Conservation (phyloP, 1,140 invertebrate species). For the Choristoneura fumiferana region DNA sequence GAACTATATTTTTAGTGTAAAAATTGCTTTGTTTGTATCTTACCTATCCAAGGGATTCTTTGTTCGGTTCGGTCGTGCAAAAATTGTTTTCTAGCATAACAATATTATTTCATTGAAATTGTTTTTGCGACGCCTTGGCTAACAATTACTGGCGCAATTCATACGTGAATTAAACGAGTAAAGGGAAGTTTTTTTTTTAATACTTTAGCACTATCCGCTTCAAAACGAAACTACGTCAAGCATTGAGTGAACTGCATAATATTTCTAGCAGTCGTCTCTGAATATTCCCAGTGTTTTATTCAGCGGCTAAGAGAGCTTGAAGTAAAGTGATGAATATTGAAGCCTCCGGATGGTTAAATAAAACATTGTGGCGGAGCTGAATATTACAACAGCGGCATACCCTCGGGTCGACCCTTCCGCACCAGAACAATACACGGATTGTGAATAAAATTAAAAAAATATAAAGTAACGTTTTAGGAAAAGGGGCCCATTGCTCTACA, state of each 20-base stretch:
- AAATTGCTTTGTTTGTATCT: no score
- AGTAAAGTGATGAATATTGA: conserved; percentile 37
- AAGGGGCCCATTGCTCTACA: conserved; percentile 19
- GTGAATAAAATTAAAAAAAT: conserved; percentile 42
- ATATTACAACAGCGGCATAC: conserved; percentile 33
- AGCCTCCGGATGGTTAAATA: conserved; percentile 34
- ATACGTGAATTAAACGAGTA: no score
- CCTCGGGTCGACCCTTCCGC: conserved; percentile 29
- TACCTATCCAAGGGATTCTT: no score
- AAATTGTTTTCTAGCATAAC: no score
- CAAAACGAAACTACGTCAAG: neutral
- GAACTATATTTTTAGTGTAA: no score
- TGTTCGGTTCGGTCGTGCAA: no score
- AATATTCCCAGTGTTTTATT: conserved; percentile 28
- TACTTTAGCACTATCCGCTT: no score
- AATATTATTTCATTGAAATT: no score
- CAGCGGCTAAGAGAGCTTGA: conserved; percentile 25
- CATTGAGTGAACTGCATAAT: neutral
- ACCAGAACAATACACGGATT: conserved; percentile 36
- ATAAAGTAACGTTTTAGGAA: conserved; percentile 19
- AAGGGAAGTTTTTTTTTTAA: no score
- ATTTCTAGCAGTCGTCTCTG: neutral
- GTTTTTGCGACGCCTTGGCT: no score
- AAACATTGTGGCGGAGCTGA: conserved; percentile 37
- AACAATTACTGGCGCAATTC: no score